Evolutionary conservation across 2,888 invertebrate species (phyloP).

Genomic region (Ophion ventricosus): DNA sequence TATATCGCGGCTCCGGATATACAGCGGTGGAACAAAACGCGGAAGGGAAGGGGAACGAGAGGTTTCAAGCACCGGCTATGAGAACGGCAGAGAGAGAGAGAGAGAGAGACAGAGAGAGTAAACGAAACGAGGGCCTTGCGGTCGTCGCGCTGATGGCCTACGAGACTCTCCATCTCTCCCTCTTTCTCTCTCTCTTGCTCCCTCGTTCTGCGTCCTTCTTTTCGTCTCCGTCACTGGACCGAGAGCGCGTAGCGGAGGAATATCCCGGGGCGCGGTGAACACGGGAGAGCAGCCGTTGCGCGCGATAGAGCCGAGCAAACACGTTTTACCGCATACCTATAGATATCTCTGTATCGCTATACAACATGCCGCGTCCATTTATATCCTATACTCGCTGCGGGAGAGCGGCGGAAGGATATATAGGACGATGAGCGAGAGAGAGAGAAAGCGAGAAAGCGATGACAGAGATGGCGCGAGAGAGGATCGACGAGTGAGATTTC

Average conservation of each 20-base stretch:
- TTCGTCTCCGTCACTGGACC: slow-evolving; percentile 9
- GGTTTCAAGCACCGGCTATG: slow-evolving; percentile 1
- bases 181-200: slow-evolving; percentile 16
- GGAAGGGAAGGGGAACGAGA: slow-evolving; percentile 12
- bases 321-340: slow-evolving; percentile 59
- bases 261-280: slow-evolving; percentile 60
- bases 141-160: slow-evolving; percentile 51
- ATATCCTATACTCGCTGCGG: slow-evolving; percentile 32
- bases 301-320: slow-evolving; percentile 62
- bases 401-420: slow-evolving; percentile 14
- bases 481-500: slow-evolving; percentile 53
- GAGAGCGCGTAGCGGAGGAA: slow-evolving; percentile 42
- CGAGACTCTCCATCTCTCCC: slow-evolving; percentile 8
- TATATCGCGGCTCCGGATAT: slow-evolving; percentile 42
- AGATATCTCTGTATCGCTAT: not conserved
- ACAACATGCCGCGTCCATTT: slow-evolving; percentile 41
- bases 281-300: slow-evolving; percentile 32
- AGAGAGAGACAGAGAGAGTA: slow-evolving; percentile 5
- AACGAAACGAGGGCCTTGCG: slow-evolving; percentile 48
- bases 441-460: slow-evolving; percentile 14
- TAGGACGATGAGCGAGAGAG: not conserved
- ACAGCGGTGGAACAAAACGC: slow-evolving; percentile 27
- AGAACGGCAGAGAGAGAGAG: slow-evolving; percentile 11
- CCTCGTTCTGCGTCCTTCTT: not conserved
- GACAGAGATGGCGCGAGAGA: slow-evolving; percentile 15